These are phyloP conservation scores for Poeciliopsis prolifica DNA, from an alignment of 2,113 vertebrate genomes.

Conservation along the genomic window DNA sequence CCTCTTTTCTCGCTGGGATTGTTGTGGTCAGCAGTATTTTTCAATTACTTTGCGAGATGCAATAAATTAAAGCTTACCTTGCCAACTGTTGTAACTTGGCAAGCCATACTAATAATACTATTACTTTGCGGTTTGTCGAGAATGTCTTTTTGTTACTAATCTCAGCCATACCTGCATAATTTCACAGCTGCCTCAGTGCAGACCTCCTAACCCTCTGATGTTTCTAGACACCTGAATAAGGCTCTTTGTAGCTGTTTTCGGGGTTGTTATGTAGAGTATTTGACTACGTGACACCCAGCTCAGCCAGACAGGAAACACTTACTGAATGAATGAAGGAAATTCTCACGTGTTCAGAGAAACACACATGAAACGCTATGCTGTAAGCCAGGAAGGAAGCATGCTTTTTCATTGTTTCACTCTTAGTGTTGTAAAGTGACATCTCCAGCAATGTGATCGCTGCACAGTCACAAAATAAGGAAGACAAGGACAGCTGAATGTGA, in stretches of 20 bases:
- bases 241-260: constrained; percentile 8
- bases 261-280: constrained; percentile 2
- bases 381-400: constrained; percentile 74
- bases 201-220: neutral
- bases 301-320: constrained; percentile 68
- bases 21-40: constrained; percentile 53
- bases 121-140: constrained; percentile 32
- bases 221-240: neutral
- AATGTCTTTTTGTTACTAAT: constrained; percentile 14
- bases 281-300: constrained; percentile 17
- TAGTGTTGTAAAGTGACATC: constrained; percentile 29
- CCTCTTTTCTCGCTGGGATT: constrained; percentile 42
- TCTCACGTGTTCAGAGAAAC: constrained; percentile 69
- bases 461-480: constrained; percentile 3
- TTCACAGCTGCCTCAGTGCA: constrained; percentile 25
- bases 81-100: constrained; percentile 55
- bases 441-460: constrained; percentile 22
- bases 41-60: constrained; percentile 34
- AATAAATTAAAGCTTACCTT: constrained; percentile 4
- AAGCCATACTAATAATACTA: constrained; percentile 20
- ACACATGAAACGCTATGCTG: constrained; percentile 47
- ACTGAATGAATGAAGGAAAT: constrained; percentile 77
- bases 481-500: neutral
- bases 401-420: constrained; percentile 51
- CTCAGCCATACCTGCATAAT: constrained; percentile 17